Conservation (phyloP, 1,140 invertebrate species). For the Chironomus tepperi region DNA sequence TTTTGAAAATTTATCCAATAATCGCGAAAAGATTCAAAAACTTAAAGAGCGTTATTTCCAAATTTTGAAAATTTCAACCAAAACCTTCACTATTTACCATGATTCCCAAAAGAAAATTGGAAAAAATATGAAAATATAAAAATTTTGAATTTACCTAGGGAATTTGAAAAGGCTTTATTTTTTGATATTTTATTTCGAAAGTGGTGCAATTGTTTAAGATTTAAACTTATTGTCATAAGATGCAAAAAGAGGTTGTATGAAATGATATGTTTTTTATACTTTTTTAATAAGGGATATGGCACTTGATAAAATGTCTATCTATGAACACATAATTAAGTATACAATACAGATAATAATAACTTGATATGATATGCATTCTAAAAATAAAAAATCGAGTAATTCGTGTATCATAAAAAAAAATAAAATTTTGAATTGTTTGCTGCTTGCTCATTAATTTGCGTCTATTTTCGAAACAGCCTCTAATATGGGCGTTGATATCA, state of each 20-base stretch:
- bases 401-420: background rate
- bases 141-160: slow-evolving; percentile 1
- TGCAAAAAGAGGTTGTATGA: too few species aligned
- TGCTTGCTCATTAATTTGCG: background rate
- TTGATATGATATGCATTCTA: too few species aligned
- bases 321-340: background rate
- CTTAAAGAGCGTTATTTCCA: too few species aligned
- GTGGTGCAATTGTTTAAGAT: background rate
- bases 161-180: background rate
- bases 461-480: slow-evolving; percentile 18
- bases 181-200: background rate
- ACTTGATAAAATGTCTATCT: slow-evolving; percentile 15
- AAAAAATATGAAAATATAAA: background rate
- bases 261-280: background rate
- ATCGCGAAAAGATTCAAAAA: too few species aligned
- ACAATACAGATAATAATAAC: background rate
- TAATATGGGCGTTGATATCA: slow-evolving; percentile 41
- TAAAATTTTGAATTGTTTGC: background rate
- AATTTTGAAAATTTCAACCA: too few species aligned
- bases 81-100: too few species aligned
- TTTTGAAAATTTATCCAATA: too few species aligned
- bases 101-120: too few species aligned
- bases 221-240: background rate
- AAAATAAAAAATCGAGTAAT: too few species aligned
- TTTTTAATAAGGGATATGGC: slow-evolving; percentile 17